phyloP scores from a whole-genome alignment of 2,797 vertebrate genomes.

The Manis pentadactyla region DNA sequence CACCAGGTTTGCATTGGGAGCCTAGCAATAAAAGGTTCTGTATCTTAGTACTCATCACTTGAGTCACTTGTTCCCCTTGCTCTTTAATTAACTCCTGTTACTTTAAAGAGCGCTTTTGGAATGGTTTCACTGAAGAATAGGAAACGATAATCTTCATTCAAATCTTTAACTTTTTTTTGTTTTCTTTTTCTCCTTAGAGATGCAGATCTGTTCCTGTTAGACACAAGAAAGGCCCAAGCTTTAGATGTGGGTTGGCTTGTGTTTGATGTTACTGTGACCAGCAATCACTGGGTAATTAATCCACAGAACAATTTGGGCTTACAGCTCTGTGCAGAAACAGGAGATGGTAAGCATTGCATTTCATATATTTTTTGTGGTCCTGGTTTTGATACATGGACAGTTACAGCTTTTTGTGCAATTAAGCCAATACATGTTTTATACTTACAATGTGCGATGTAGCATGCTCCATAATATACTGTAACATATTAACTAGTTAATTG shows the following conservation, averaged over 20 bases:
- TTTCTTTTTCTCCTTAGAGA: constrained; percentile 90
- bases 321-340: constrained; percentile 96
- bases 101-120: constrained; percentile 53
- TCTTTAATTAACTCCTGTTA: constrained; percentile 62
- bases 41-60: constrained; percentile 27
- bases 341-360: constrained; percentile 91
- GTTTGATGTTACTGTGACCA: constrained; percentile 98
- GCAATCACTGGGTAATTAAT: constrained; percentile 99
- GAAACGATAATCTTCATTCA: constrained; percentile 50
- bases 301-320: constrained; percentile 98
- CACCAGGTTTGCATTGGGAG: constrained; percentile 38
- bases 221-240: constrained; percentile 94
- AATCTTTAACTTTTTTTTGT: constrained; percentile 62
- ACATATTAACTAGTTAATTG: not conserved
- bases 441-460: not conserved
- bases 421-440: not conserved
- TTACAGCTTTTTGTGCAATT: not conserved
- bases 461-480: not conserved
- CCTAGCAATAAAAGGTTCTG: not conserved
- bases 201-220: constrained; percentile 96
- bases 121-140: constrained; percentile 69
- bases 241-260: constrained; percentile 98
- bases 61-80: not conserved
- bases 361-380: not conserved
- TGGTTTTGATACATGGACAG: not conserved